A percentile compares a stretch with the other conserved stretches of the same genome.
phyloP scores from a whole-genome alignment of 2,797 vertebrate genomes.

The Rhynchotus rufescens region DNA sequence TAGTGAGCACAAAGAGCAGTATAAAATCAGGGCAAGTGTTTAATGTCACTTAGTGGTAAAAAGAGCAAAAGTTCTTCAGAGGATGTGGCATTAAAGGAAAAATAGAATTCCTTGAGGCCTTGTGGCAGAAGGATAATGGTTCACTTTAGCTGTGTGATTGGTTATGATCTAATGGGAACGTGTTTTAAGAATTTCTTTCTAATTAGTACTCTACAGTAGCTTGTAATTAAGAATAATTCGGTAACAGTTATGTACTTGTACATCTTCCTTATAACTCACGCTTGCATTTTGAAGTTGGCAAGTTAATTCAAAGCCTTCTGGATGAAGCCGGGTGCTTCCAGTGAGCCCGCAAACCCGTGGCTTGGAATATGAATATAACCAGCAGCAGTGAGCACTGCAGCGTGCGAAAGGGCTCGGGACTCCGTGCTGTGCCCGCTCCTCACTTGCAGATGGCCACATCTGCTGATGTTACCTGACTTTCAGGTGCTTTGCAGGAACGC shows the following conservation, averaged over 20 bases:
- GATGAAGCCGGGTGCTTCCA: fast-evolving
- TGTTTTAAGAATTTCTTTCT: neutral
- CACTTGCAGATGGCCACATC: neutral
- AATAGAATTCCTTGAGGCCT: neutral
- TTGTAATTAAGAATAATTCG: neutral
- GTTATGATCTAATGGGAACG: neutral
- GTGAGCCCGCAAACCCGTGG: neutral
- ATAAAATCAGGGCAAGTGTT: neutral
- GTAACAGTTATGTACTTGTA: neutral
- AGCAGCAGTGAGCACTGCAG: neutral
- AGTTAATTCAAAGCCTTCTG: neutral
- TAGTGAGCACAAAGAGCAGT: neutral
- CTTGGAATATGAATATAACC: neutral
- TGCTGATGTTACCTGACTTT: neutral
- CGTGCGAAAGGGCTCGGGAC: neutral
- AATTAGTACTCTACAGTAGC: neutral
- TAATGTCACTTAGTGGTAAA: neutral
- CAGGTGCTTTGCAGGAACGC: neutral
- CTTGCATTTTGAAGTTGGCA: neutral
- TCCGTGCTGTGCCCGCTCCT: neutral
- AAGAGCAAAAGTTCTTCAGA: neutral
- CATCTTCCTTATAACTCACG: neutral
- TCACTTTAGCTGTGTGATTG: neutral
- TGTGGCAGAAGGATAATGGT: neutral
- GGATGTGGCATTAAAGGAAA: neutral